Percentiles rank a stretch among this genome's conserved stretches.
phyloP scores from a whole-genome alignment of 2,797 vertebrate species.

The Ctenosaura bakeri region DNA sequence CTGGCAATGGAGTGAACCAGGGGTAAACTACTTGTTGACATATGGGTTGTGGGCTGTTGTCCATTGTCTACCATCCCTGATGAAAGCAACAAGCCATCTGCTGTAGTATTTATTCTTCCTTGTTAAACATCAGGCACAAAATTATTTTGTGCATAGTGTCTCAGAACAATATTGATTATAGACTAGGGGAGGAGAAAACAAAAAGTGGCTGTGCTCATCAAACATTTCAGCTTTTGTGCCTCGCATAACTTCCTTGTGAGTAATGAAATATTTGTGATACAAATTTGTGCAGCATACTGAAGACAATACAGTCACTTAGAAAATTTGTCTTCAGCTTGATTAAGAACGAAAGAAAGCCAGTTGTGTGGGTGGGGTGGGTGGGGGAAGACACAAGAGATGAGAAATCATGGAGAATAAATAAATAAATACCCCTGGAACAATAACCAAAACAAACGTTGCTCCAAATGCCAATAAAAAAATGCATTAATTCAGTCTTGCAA shows the following conservation, averaged over 20 bases:
- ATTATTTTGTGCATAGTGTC: not conserved
- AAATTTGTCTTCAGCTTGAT: constrained; percentile 36
- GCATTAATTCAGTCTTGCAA: constrained; percentile 43
- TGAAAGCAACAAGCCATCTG: too few species aligned
- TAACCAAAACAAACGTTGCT: constrained; percentile 33
- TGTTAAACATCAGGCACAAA: not conserved
- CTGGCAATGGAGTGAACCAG: not conserved
- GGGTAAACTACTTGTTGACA: not conserved
- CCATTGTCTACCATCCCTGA: not conserved
- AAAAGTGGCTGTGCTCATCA: not conserved
- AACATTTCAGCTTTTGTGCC: not conserved
- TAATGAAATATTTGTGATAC: not conserved
- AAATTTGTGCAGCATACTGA: not conserved
- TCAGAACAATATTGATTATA: not conserved
- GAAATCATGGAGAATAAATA: constrained; percentile 42
- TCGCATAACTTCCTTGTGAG: not conserved
- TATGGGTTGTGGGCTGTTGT: not conserved
- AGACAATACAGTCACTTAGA: not conserved
- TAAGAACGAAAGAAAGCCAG: constrained; percentile 25
- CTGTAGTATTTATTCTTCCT: not conserved
- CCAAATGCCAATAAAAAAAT: constrained; percentile 35
- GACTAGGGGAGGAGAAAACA: not conserved
- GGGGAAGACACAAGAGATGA: constrained; percentile 33
- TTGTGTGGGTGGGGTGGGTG: not conserved
- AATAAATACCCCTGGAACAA: constrained; percentile 39